Percentiles rank a stretch among this genome's conserved stretches.
phyloP scores from a whole-genome alignment of 2,797 vertebrate genomes.

The Macroramphosus scolopax region DNA sequence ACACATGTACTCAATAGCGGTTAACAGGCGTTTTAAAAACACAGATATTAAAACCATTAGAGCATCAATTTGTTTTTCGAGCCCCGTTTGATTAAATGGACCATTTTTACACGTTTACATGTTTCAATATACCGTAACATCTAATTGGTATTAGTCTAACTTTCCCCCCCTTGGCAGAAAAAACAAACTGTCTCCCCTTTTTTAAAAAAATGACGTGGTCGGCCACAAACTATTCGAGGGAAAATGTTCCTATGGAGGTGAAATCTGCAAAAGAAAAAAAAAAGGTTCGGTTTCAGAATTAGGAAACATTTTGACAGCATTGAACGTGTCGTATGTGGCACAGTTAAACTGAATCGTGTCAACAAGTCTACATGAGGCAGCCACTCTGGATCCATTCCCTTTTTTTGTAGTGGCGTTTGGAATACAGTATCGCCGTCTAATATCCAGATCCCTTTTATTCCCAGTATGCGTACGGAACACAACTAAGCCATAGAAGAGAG shows the following conservation, averaged over 20 bases:
- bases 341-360: slow-evolving; percentile 55
- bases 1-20: slow-evolving; percentile 84
- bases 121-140: slow-evolving; percentile 81
- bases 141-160: slow-evolving; percentile 78
- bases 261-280: slow-evolving; percentile 41
- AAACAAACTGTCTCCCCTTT: slow-evolving; percentile 55
- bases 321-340: slow-evolving; percentile 61
- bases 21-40: slow-evolving; percentile 86
- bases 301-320: slow-evolving; percentile 55
- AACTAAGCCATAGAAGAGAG: slow-evolving; percentile 60
- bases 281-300: slow-evolving; percentile 37
- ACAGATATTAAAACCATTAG: slow-evolving; percentile 84
- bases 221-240: slow-evolving; percentile 65
- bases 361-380: slow-evolving; percentile 41
- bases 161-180: slow-evolving; percentile 66
- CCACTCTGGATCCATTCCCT: slow-evolving; percentile 40
- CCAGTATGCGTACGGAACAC: slow-evolving; percentile 54
- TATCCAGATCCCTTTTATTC: slow-evolving; percentile 33
- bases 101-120: slow-evolving; percentile 76
- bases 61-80: slow-evolving; percentile 69
- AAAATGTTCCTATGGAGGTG: slow-evolving; percentile 56
- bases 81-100: slow-evolving; percentile 71
- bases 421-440: slow-evolving; percentile 27
- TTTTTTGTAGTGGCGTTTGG: slow-evolving; percentile 25
- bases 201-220: slow-evolving; percentile 64